Base-by-base conservation (phyloP, 2,113 vertebrate species). In the Choloepus hoffmanni region DNA sequence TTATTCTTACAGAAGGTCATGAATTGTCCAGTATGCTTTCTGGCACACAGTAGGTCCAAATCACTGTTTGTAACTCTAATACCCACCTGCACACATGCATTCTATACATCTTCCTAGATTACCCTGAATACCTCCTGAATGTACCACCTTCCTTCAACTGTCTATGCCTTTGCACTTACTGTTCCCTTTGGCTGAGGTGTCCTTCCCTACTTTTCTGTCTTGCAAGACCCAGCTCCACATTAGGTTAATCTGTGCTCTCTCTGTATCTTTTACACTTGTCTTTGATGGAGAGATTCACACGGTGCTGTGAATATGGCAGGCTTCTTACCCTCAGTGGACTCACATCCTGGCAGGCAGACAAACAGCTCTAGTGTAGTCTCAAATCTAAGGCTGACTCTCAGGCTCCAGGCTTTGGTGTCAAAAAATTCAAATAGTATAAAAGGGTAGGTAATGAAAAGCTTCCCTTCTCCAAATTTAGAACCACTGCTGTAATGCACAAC, bases 391-490 rank as follows among this genome's bases (percentile, higher is more conserved):
- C 43, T 88, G 55, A 23, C 9, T 85, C 40, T 28, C 40, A 76
- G 60, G 13, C 43, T 88, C 26, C 60, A 92, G 70, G 36, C 60
- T 43, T 87, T 50, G 24, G 84, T 72, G 43, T 83, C 50, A 18
- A 87, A 84, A 90, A 89, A 92, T 90, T 92, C 36, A 40, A 90
- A 84, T 88, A 50, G 21, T 70, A 70, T 87, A 60, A 65, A 83
- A 74, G 28, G 36, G 7, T 63, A 55, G 60, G 76, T 79, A 60
- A 92, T 74, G 58, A 82, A 82, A 88, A 43, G 13, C 33, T 92
- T 92, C 45, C 67, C 55, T 89, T 63, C 7, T 95, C 45, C 24
- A 76, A n/a, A 90, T 60, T 67, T 55, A 67, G 67, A 87, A 14
- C 33, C 58, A 23, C 55, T 92, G 48, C 23, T 77, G 7, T 63